phyloP scores from a whole-genome alignment of 2,113 vertebrate genomes.

The Progne subis region DNA sequence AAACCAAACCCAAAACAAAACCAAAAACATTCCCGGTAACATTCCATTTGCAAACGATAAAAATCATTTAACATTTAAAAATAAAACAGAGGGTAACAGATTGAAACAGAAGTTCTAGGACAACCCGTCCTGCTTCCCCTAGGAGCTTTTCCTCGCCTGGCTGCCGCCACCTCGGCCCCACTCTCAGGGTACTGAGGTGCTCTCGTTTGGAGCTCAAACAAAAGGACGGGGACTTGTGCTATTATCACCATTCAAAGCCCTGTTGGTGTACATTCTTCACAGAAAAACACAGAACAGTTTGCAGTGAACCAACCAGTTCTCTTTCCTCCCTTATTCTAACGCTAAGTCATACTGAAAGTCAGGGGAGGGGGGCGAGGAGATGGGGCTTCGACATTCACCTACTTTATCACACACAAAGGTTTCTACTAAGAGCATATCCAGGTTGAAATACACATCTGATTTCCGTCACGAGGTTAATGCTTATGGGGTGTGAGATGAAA shows the following conservation, averaged over 20 bases:
- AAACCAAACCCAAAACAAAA: neutral
- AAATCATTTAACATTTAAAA: constrained; percentile 5
- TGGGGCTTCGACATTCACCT: constrained; percentile 43
- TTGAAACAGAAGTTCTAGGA: constrained; percentile 2
- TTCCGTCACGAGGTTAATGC: neutral
- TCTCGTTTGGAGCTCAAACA: neutral
- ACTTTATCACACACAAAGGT: constrained; percentile 49
- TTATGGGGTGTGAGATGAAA: constrained; percentile 1
- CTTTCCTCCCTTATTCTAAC: constrained; percentile 37
- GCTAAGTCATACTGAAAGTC: constrained; percentile 30
- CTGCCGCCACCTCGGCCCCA: neutral
- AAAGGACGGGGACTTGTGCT: neutral
- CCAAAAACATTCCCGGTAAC: neutral
- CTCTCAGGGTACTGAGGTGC: neutral
- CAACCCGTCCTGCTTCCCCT: neutral
- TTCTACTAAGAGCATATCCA: constrained; percentile 56
- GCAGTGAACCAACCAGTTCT: neutral
- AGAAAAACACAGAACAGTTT: constrained; percentile 3
- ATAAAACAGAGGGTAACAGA: neutral
- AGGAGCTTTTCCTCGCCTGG: neutral
- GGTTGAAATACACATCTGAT: constrained; percentile 40
- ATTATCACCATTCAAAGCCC: neutral
- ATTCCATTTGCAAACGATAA: constrained; percentile 29
- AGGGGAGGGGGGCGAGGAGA: neutral
- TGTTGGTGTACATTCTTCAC: constrained; percentile 42